Conservation (phyloP, 2,888 invertebrate species). For the Callosobruchus maculatus region DNA sequence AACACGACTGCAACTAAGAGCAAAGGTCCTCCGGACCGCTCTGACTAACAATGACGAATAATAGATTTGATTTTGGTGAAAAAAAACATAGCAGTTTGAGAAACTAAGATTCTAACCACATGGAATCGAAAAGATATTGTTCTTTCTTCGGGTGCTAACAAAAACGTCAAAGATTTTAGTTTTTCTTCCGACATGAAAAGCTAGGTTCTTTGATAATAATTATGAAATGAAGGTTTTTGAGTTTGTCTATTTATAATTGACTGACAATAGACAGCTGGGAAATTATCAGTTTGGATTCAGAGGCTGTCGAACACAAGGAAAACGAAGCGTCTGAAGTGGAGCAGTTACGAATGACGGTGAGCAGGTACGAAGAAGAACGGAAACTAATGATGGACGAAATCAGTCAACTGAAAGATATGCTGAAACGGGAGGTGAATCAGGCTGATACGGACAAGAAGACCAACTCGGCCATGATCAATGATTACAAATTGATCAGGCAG, state of each 20-base stretch:
- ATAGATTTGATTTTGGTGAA: too few species aligned
- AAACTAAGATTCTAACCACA: too few species aligned
- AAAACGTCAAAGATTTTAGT: neutral
- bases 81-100: too few species aligned
- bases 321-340: slow-evolving; percentile 58
- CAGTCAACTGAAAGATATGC: slow-evolving; percentile 67
- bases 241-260: neutral
- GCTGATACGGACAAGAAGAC: slow-evolving; percentile 69
- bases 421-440: slow-evolving; percentile 71
- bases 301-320: slow-evolving; percentile 58
- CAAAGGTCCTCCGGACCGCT: too few species aligned
- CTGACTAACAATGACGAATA: too few species aligned
- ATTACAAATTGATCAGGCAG: slow-evolving; percentile 90
- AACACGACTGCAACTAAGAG: too few species aligned
- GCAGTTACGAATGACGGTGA: slow-evolving; percentile 54
- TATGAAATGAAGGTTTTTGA: neutral
- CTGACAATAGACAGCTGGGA: slow-evolving; percentile 46
- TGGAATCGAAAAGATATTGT: too few species aligned
- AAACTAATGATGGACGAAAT: slow-evolving; percentile 50
- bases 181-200: neutral
- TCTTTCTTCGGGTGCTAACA: too few species aligned
- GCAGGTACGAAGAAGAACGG: slow-evolving; percentile 66
- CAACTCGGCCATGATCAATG: slow-evolving; percentile 78
- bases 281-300: slow-evolving; percentile 52
- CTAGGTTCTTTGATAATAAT: neutral